A percentile compares a stretch with the other conserved stretches of the same genome.
These are phyloP conservation scores for Microplitis mediator DNA, from an alignment of 1,140 invertebrate genomes.

Conservation along the genomic window DNA sequence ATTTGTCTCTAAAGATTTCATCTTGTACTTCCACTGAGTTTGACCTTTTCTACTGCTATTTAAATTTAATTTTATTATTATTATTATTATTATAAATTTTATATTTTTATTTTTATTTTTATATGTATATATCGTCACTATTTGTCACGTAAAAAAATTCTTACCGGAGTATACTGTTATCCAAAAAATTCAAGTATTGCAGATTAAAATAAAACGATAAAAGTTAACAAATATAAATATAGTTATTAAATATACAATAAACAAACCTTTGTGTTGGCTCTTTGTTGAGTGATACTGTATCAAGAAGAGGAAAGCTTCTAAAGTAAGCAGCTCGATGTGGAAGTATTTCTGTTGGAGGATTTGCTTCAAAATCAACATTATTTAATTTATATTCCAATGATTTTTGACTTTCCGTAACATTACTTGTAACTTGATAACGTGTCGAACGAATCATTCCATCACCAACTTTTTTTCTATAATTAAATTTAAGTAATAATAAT, in stretches of 20 bases:
- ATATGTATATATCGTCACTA: no score
- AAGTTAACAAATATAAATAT: neutral
- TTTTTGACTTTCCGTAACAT: conserved; percentile 73
- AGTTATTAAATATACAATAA: conserved; percentile 26
- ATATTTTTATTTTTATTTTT: neutral
- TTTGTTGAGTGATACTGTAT: conserved; percentile 77
- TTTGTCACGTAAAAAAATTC: conserved; percentile 29
- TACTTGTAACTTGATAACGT: conserved; percentile 78
- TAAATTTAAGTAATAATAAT: conserved; percentile 12
- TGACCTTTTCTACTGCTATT: conserved; percentile 56
- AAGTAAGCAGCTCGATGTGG: conserved; percentile 74
- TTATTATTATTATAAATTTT: neutral
- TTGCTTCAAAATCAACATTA: conserved; percentile 80
- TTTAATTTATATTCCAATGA: conserved; percentile 74
- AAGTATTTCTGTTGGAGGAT: conserved; percentile 75
- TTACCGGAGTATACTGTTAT: conserved; percentile 58
- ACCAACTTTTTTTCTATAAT: conserved; percentile 68
- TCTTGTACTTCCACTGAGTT: conserved; percentile 61
- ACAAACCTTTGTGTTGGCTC: conserved; percentile 69
- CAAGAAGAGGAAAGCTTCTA: conserved; percentile 81
- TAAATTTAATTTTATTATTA: neutral
- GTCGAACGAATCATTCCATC: conserved; percentile 79
- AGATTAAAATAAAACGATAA: conserved; percentile 14
- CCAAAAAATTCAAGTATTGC: conserved; percentile 32
- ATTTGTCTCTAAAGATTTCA: conserved; percentile 57